phyloP scores from a whole-genome alignment of 2,113 vertebrate genomes.

The Pollimyrus isidori region DNA sequence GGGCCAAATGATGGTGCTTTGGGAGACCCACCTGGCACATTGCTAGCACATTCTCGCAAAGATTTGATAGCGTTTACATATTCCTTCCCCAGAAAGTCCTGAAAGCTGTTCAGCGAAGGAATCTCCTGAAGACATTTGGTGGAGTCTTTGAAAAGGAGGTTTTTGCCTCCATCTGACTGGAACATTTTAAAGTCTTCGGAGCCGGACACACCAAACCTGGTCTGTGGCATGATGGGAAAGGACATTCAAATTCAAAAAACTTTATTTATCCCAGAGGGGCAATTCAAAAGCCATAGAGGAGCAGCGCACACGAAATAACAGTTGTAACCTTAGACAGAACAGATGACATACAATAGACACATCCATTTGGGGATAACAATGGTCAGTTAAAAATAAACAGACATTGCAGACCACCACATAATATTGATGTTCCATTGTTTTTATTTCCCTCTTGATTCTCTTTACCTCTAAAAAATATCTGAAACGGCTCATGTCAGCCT shows the following conservation, averaged over 20 bases:
- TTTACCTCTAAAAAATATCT: background rate
- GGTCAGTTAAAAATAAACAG: background rate
- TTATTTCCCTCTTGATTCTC: background rate
- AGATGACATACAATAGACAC: too few species aligned
- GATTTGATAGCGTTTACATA: conserved; percentile 42
- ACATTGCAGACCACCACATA: background rate
- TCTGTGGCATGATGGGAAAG: conserved; percentile 31
- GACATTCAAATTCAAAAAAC: background rate
- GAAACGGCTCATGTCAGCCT: background rate
- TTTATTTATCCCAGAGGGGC: too few species aligned
- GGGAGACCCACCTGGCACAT: conserved; percentile 50
- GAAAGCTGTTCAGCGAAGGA: background rate
- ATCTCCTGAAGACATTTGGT: conserved; percentile 62
- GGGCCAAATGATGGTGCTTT: background rate
- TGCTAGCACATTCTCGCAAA: conserved; percentile 39
- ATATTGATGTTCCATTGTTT: background rate
- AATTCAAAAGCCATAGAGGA: too few species aligned
- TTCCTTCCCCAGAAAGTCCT: conserved; percentile 38
- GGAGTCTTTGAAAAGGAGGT: conserved; percentile 67
- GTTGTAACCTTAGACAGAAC: too few species aligned
- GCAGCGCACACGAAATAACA: too few species aligned
- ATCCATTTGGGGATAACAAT: background rate
- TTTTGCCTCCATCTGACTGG: conserved; percentile 40
- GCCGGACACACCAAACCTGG: background rate
- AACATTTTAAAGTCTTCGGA: conserved; percentile 44